Percentiles rank a stretch among this genome's conserved stretches.
phyloP scores from a whole-genome alignment of 2,113 vertebrate genomes.

The Pseudorhombus dupliciocellatus region DNA sequence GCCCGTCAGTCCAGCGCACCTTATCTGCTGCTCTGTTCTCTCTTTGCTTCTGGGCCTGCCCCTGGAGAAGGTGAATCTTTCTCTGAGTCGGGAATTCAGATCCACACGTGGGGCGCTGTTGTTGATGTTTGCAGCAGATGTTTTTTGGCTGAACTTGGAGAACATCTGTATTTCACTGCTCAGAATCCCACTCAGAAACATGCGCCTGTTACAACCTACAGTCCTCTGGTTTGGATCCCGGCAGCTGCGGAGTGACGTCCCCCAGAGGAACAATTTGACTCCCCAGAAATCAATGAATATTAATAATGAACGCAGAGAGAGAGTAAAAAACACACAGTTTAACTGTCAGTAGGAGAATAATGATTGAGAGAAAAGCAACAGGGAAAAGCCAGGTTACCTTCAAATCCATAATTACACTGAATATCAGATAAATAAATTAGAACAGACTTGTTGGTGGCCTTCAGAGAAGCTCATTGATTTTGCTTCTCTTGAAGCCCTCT shows the following conservation, averaged over 20 bases:
- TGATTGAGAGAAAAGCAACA: not conserved
- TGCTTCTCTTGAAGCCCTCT: no score
- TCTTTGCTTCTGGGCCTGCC: not conserved
- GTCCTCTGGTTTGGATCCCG: not conserved
- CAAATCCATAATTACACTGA: not conserved
- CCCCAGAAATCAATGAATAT: not conserved
- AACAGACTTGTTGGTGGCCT: no score
- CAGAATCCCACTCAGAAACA: no score
- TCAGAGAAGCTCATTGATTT: no score
- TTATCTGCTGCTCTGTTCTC: constrained; percentile 3
- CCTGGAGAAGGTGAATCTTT: constrained; percentile 18
- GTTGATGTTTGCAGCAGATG: not conserved
- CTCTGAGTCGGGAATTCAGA: not conserved
- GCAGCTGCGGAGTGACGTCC: not conserved
- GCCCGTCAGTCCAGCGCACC: not conserved
- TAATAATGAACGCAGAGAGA: constrained; percentile 3
- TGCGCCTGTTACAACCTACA: not conserved
- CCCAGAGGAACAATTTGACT: constrained; percentile 1
- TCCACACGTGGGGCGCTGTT: not conserved
- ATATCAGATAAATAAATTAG: not conserved
- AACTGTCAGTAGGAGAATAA: no score
- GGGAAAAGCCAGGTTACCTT: not conserved
- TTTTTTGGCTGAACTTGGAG: no score
- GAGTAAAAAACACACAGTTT: not conserved
- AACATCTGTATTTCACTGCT: not conserved